These are phyloP conservation scores for Nansenia antarctica DNA, from an alignment of 2,113 vertebrate genomes.

Conservation along the genomic window DNA sequence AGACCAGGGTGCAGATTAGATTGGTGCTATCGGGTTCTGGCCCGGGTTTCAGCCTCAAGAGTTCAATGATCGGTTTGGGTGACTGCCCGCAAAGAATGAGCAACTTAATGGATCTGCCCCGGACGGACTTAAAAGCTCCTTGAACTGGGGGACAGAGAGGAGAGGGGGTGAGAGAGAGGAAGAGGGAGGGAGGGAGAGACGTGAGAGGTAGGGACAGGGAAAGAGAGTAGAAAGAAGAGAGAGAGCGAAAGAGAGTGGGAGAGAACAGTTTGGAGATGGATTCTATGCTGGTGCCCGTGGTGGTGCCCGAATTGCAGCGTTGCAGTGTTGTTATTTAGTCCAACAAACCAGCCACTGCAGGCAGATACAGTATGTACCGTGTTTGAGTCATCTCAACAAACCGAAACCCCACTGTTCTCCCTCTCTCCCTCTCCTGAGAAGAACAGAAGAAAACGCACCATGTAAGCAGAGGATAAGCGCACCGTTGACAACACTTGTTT, in stretches of 20 bases:
- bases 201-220: neutral
- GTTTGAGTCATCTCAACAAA: too few species aligned
- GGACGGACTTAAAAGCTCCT: slow-evolving; percentile 25
- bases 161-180: neutral
- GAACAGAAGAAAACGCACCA: too few species aligned
- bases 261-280: too few species aligned
- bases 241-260: slow-evolving; percentile 33
- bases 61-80: slow-evolving; percentile 34
- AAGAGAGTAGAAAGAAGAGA: slow-evolving; percentile 28
- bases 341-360: too few species aligned
- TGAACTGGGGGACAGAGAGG: neutral
- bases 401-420: neutral
- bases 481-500: too few species aligned
- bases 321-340: too few species aligned
- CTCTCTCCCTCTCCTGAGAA: too few species aligned
- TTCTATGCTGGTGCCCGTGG: too few species aligned
- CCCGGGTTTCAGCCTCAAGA: slow-evolving; percentile 24
- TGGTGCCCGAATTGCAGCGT: too few species aligned
- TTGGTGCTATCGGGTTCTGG: slow-evolving; percentile 36
- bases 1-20: slow-evolving; percentile 48
- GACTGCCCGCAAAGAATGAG: slow-evolving; percentile 50
- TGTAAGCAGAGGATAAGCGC: too few species aligned
- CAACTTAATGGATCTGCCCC: slow-evolving; percentile 49
- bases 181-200: neutral
- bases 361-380: too few species aligned